These are phyloP conservation scores for Lasius fuliginosus DNA, from an alignment of 2,888 invertebrate genomes.

Conservation along the genomic window DNA sequence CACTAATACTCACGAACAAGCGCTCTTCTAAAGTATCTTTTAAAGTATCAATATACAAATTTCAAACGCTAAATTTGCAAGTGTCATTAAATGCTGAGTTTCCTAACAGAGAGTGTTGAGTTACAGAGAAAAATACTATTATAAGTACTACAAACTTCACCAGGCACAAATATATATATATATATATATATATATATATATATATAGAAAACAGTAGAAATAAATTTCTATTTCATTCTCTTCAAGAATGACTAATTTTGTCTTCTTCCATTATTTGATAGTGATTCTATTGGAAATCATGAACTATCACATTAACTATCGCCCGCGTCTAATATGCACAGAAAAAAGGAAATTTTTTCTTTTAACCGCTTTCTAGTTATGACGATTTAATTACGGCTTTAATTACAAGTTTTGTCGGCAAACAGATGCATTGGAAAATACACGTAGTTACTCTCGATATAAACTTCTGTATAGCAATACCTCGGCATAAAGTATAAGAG, in stretches of 20 bases:
- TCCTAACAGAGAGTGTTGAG: neutral
- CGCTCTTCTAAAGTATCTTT: neutral
- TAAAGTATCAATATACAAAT: neutral
- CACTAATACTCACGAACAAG: neutral
- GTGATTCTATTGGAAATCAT: neutral
- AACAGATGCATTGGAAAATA: slow-evolving; percentile 22
- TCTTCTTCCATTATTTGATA: neutral
- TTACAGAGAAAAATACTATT: neutral
- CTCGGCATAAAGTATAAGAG: slow-evolving; percentile 12
- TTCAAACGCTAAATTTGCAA: neutral
- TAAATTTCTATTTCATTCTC: neutral
- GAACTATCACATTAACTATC: slow-evolving; percentile 11
- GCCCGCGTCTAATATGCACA: neutral
- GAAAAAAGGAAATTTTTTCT: neutral
- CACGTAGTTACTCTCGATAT: slow-evolving; percentile 23
- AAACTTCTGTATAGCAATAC: slow-evolving; percentile 10
- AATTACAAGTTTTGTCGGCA: slow-evolving; percentile 61
- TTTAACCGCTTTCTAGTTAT: slow-evolving; percentile 40
- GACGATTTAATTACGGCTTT: slow-evolving; percentile 70
- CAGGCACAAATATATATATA: neutral
- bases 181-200: slow-evolving; percentile 1
- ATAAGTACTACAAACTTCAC: neutral
- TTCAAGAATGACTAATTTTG: neutral
- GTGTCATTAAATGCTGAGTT: neutral
- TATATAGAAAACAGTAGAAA: neutral